A percentile compares a stretch with the other conserved stretches of the same genome.
phyloP scores from a whole-genome alignment of 2,888 invertebrate species.

The Dione juno region DNA sequence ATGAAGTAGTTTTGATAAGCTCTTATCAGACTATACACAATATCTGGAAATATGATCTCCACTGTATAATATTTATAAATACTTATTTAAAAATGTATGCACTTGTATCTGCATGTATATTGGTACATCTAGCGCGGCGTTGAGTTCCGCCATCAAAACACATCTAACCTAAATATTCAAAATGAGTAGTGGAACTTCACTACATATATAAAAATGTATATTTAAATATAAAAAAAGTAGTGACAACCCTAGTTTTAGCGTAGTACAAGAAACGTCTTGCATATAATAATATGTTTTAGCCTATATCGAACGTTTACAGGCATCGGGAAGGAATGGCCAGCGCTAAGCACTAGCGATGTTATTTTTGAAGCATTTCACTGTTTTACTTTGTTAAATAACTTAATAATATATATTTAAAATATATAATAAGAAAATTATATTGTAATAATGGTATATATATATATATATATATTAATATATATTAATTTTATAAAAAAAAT shows the following conservation, averaged over 20 bases:
- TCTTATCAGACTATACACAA: background rate
- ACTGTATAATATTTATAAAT: background rate
- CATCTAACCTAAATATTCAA: too few relatives aligned
- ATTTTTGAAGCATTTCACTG: constrained; percentile 30
- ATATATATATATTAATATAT: too few relatives aligned
- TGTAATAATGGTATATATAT: too few relatives aligned
- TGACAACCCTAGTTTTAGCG: constrained; percentile 75
- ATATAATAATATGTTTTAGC: constrained; percentile 84
- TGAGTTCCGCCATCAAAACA: too few relatives aligned
- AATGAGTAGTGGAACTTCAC: too few relatives aligned
- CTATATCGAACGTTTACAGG: constrained; percentile 74
- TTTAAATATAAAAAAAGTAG: constrained; percentile 36
- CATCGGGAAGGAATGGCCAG: constrained; percentile 38
- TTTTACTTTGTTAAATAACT: background rate
- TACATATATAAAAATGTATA: constrained; percentile 7
- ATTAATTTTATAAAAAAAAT: too few relatives aligned
- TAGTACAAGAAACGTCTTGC: constrained; percentile 83
- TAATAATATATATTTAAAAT: background rate
- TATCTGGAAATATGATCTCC: background rate
- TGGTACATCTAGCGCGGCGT: too few relatives aligned
- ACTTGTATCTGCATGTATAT: too few relatives aligned
- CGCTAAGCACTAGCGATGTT: constrained; percentile 32
- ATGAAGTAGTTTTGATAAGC: background rate
- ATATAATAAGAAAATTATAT: too few relatives aligned
- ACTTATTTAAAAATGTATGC: too few relatives aligned